phyloP scores from a whole-genome alignment of 2,113 vertebrate species.

The Zosterops hypoxanthus region DNA sequence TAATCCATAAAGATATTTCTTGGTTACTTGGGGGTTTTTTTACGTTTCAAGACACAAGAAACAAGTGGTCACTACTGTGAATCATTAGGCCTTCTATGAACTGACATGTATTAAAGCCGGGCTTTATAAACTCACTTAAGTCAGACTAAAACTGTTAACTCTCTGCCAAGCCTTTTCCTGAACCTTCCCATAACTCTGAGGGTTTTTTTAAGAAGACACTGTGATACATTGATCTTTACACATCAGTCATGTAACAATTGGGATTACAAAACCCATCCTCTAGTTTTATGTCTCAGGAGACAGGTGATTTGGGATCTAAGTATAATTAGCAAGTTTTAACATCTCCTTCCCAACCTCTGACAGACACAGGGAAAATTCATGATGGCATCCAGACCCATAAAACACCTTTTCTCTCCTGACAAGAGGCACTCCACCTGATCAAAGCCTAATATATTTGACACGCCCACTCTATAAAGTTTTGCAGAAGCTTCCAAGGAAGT shows the following conservation, averaged over 20 bases:
- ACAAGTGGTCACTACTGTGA: neutral
- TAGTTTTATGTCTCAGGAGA: neutral
- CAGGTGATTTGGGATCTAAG: neutral
- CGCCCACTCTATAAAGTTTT: neutral
- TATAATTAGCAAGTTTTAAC: neutral
- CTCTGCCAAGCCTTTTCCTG: neutral
- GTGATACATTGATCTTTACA: neutral
- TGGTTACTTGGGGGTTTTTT: rapidly evolving
- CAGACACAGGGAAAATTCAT: neutral
- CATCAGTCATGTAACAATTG: neutral
- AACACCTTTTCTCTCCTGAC: neutral
- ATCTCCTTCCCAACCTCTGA: neutral
- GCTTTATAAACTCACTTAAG: neutral
- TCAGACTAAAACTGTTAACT: neutral
- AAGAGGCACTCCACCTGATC: neutral
- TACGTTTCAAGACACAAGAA: neutral
- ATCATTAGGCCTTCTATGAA: neutral
- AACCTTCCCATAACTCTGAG: neutral
- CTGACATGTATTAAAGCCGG: neutral
- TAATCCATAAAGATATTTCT: neutral
- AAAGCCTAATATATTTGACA: neutral
- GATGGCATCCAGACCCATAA: neutral
- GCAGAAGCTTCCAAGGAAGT: neutral
- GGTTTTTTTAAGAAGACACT: neutral
- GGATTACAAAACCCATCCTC: neutral